Conservation (phyloP, 2,113 vertebrate species). For the Salvelinus alpinus region DNA sequence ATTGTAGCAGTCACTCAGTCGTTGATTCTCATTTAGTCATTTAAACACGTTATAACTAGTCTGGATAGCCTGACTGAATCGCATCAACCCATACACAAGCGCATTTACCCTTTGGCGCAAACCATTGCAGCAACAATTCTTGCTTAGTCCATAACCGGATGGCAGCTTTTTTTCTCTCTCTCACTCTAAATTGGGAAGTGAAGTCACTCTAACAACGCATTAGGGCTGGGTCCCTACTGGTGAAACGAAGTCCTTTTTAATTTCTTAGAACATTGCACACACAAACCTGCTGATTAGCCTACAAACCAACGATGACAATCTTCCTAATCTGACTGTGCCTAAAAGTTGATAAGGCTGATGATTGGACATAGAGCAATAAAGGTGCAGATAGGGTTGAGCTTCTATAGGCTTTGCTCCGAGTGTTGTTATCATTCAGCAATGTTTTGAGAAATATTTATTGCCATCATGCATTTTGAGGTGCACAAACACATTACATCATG, state of each 20-base stretch:
- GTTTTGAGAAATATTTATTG: not conserved
- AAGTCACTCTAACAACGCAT: conserved; percentile 73
- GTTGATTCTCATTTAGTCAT: conserved; percentile 65
- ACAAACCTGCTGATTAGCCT: not conserved
- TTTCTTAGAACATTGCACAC: conserved; percentile 15
- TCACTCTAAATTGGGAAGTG: conserved; percentile 83
- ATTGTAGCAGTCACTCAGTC: conserved; percentile 68
- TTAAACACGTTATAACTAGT: conserved; percentile 30
- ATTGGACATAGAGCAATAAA: not conserved
- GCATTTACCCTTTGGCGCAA: conserved; percentile 74
- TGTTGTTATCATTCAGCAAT: not conserved
- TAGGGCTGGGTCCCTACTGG: conserved; percentile 66
- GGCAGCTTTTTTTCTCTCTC: conserved; percentile 60
- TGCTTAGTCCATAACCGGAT: conserved; percentile 79
- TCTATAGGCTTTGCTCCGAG: not conserved
- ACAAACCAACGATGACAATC: not conserved
- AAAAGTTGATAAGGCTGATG: not conserved
- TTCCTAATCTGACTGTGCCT: not conserved
- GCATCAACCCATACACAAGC: conserved; percentile 57
- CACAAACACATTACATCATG: too few relatives aligned
- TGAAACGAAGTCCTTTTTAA: conserved; percentile 48
- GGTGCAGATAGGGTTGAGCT: not conserved
- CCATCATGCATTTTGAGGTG: too few relatives aligned
- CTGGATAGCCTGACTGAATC: conserved; percentile 56
- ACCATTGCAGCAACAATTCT: conserved; percentile 72